Percentiles rank a stretch among this genome's conserved stretches.
Conservation (phyloP, 2,888 invertebrate genomes). For the Ichneumoninae sp. region DNA sequence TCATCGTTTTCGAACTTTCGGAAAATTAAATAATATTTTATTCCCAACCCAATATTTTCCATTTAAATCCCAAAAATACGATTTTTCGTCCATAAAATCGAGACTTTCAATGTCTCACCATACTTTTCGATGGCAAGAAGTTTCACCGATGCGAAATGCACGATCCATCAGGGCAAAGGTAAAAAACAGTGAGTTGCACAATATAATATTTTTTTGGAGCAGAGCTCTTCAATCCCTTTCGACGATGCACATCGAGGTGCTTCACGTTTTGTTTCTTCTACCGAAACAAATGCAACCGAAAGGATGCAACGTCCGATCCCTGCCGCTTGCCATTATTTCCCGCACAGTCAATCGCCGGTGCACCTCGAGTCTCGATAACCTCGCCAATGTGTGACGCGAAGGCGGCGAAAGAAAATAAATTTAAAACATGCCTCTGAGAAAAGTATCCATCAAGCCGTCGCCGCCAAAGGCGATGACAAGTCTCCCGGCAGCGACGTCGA, state of each 20-base stretch:
- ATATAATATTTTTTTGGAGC: neutral
- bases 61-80: too few relatives aligned
- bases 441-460: constrained; percentile 41
- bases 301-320: constrained; percentile 45
- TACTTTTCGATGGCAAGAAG: neutral
- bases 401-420: neutral
- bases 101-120: too few relatives aligned
- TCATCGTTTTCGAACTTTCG: too few relatives aligned
- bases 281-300: constrained; percentile 48
- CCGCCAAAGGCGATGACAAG: constrained; percentile 39
- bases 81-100: too few relatives aligned
- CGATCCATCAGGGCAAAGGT: neutral
- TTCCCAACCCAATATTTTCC: too few relatives aligned
- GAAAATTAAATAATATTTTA: too few relatives aligned
- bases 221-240: neutral
- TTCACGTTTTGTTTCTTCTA: constrained; percentile 37
- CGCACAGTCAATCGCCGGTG: neutral
- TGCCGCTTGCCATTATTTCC: neutral
- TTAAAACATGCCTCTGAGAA: constrained; percentile 62
- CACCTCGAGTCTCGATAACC: neutral
- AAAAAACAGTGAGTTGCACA: neutral
- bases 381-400: neutral
- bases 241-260: neutral
- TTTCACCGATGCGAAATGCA: neutral
- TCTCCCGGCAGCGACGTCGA: constrained; percentile 61